A percentile compares a stretch with the other conserved stretches of the same genome.
phyloP scores from a whole-genome alignment of 2,797 vertebrate genomes.

The Molossus molossus region DNA sequence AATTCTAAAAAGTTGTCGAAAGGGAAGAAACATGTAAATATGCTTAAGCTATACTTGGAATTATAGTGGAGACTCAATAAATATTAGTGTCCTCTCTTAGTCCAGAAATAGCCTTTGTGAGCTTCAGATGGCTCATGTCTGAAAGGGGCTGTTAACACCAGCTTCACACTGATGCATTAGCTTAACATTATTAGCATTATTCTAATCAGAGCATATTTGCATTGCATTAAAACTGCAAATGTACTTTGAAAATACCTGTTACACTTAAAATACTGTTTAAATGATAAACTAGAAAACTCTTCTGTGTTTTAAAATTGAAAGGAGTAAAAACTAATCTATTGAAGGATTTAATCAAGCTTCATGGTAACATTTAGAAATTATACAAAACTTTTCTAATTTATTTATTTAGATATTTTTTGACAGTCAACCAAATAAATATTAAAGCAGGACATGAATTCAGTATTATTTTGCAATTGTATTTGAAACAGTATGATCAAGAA shows the following conservation, averaged over 20 bases:
- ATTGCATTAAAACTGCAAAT: constrained; percentile 23
- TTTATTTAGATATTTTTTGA: constrained; percentile 52
- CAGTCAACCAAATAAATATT: constrained; percentile 63
- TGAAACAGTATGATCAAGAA: constrained; percentile 47
- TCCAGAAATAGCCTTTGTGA: constrained; percentile 40
- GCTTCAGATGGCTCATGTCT: background rate
- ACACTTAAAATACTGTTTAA: constrained; percentile 47
- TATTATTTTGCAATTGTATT: constrained; percentile 63
- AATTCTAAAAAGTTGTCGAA: constrained; percentile 56
- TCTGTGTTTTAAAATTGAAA: constrained; percentile 67
- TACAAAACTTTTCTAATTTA: constrained; percentile 23
- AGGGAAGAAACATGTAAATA: constrained; percentile 38
- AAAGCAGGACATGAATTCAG: constrained; percentile 47
- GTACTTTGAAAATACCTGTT: constrained; percentile 55
- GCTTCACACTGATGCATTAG: background rate
- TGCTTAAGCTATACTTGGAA: constrained; percentile 39
- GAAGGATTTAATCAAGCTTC: constrained; percentile 49
- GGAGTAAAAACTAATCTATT: background rate
- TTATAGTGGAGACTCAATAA: background rate
- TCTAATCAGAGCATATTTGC: constrained; percentile 56
- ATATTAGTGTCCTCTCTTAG: background rate
- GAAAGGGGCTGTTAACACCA: background rate
- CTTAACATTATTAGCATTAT: constrained; percentile 21
- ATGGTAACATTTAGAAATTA: constrained; percentile 44
- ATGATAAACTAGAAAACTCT: constrained; percentile 56